Base-by-base conservation (phyloP, 2,888 invertebrate genomes). In the Dromius quadrimaculatus region DNA sequence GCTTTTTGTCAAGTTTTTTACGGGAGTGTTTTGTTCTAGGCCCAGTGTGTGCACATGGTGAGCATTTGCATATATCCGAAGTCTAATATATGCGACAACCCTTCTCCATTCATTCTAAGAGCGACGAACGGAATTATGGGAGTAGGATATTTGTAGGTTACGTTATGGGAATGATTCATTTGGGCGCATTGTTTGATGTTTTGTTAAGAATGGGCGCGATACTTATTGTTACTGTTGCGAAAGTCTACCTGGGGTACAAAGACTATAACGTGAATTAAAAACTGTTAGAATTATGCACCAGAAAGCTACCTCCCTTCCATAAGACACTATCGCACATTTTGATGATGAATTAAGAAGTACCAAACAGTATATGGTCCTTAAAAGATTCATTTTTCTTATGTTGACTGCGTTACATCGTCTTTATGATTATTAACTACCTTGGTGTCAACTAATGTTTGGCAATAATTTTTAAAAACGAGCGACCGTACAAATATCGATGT, bases 1-100 rank as follows among this genome's bases (percentile, higher is more conserved):
- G 11, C n/a, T 63, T 63, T 66, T 66, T 66, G 66, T 66, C 66
- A 20, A 32, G 20, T 34, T 54, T 66, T 66, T 66, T 54, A 54
- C 64, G 34, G 36, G 15, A 36, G 32, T 15, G 45, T 66, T 66
- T 66, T 66, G 66, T 66, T 66, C 66, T 66, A 54, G 38, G 34
- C n/a, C 38, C 47, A 11, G 45, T 43, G 23, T 17, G 41, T 9
- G 38, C 57, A 66, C 38, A 54, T 54, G 50, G 50, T 34, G 50
- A 50, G 47, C 54, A 54, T 66, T 66, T 66, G 66, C 66, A 66
- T 66, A n/a, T n/a, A 66, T 54, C 43, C 36, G 36, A 17, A 36
- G 50, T 50, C 65, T 65, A 65, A 65, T 66, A 38, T 66, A 66
- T 66, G 66, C 66, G 41, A 41, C 41, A 41, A 41, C 41, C 41